Conservation (phyloP, 2,797 vertebrate genomes). For the Sebastes diaconus region DNA sequence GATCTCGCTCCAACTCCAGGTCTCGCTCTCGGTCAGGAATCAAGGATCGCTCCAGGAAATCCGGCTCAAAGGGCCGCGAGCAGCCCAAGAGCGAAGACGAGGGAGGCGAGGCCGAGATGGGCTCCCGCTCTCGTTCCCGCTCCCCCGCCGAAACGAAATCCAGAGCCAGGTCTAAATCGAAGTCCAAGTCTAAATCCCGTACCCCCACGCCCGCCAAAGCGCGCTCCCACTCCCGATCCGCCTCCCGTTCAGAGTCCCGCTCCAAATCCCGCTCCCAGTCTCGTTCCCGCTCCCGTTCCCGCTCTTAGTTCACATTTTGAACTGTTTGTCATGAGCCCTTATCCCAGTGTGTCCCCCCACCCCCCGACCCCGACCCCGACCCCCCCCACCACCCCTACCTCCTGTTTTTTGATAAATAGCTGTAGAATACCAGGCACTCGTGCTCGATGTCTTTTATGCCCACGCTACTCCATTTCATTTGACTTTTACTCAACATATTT, state of each 20-base stretch:
- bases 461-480: conserved; percentile 63
- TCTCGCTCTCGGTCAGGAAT: conserved; percentile 84
- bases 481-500: conserved; percentile 52
- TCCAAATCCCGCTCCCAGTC: conserved; percentile 75
- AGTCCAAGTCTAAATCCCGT: conserved; percentile 87
- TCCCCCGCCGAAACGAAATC: conserved; percentile 84
- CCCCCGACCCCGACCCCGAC: no score
- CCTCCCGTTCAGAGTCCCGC: conserved; percentile 80
- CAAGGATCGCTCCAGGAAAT: conserved; percentile 84
- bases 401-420: conserved; percentile 78
- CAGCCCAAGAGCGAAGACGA: conserved; percentile 79
- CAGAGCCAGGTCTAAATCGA: conserved; percentile 85
- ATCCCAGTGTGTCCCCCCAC: conserved; percentile 15
- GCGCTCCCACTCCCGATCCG: conserved; percentile 86
- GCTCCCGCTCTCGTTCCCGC: conserved; percentile 77
- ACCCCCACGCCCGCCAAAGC: conserved; percentile 86
- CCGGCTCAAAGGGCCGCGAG: conserved; percentile 81
- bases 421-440: conserved; percentile 65
- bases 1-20: conserved; percentile 83
- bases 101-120: conserved; percentile 50
- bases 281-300: conserved; percentile 78
- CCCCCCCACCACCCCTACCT: conserved; percentile 12
- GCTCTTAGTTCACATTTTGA: conserved; percentile 74
- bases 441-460: conserved; percentile 59
- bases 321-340: conserved; percentile 39